phyloP scores from a whole-genome alignment of 2,888 invertebrate species.

The Megaustenia siamemsis region DNA sequence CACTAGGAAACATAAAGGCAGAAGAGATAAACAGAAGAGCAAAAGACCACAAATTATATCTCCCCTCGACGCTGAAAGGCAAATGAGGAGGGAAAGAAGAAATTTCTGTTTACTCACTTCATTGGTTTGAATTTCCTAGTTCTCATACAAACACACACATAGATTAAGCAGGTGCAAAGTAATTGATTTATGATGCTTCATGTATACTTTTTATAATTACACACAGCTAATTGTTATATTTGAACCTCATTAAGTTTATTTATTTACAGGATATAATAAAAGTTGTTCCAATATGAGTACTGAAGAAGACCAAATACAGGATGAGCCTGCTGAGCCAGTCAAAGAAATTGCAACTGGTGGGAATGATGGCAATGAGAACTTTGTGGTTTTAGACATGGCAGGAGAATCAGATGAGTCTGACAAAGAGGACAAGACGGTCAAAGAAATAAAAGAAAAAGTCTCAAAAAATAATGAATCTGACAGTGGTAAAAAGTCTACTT shows the following conservation, averaged over 20 bases:
- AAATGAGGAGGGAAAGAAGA: no score
- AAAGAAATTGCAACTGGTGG: constrained; percentile 26
- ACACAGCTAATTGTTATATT: neutral
- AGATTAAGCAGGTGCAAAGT: no score
- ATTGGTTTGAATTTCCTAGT: no score
- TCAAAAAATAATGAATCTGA: constrained; percentile 23
- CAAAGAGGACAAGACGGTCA: constrained; percentile 45
- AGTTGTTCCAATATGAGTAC: constrained; percentile 15
- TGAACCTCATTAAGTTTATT: no score
- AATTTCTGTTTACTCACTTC: no score
- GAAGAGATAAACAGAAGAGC: no score
- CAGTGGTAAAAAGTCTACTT: constrained; percentile 30
- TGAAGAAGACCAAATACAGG: constrained; percentile 39
- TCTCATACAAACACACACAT: no score
- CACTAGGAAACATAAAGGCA: no score
- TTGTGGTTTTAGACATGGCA: constrained; percentile 53
- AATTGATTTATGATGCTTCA: neutral
- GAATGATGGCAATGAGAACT: constrained; percentile 47
- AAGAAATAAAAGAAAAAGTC: constrained; percentile 39
- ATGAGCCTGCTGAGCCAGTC: constrained; percentile 19
- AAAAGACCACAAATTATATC: no score
- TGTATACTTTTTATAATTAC: no score
- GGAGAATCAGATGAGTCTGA: constrained; percentile 52
- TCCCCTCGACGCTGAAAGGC: no score
- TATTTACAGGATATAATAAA: neutral